Base-by-base conservation (phyloP, 2,797 vertebrate genomes). In the Melanotaenia pygmaea region DNA sequence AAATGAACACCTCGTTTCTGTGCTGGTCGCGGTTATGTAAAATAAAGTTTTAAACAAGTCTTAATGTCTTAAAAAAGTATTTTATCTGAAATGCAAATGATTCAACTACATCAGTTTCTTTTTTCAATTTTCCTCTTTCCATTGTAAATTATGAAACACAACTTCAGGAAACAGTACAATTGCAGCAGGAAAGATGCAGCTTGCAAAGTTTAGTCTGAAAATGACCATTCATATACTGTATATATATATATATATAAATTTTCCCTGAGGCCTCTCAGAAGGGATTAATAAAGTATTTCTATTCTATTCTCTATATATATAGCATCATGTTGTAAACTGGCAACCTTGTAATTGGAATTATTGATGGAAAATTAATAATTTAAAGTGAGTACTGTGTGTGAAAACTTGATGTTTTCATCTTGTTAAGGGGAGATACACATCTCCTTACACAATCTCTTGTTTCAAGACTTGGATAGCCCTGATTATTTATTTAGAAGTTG, bases 401-500 rank as follows among this genome's bases (percentile, higher is more conserved):
- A 64, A 35, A 38, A 62, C 20, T 34, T 10, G 32, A 6, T 30
- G 1, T 63, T 63, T 6, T 51, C 22, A 51, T 51, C 12, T 34
- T 24, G 30, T 43, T 30, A n/a, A 57, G 5, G 10, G 18, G 26
- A 60, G 37, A 67, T 57, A 50, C 20, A 1, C 64, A 1, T 64
- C 50, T 54, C 43, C 56, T 37, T 12, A 34, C 45, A 34, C 9
- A 34, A 2, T 32, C 79, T 92, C 88, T 57, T 64, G 79, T 92
- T 88, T 83, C 91, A 38, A 0, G 20, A 62, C 63, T 70, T 70
- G 62, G 18, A 74, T 38, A 70, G 64, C 37, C 5, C 59, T 4
- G 16, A 86, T 94, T 69, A 79, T 82, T 92, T 83, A 91, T 93
- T 88, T 64, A 92, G 84, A 8, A 69, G 11, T 43, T 67, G 14